Percentiles rank a stretch among this genome's conserved stretches.
phyloP scores from a whole-genome alignment of 2,888 invertebrate species.

The Choristoneura rosaceana region DNA sequence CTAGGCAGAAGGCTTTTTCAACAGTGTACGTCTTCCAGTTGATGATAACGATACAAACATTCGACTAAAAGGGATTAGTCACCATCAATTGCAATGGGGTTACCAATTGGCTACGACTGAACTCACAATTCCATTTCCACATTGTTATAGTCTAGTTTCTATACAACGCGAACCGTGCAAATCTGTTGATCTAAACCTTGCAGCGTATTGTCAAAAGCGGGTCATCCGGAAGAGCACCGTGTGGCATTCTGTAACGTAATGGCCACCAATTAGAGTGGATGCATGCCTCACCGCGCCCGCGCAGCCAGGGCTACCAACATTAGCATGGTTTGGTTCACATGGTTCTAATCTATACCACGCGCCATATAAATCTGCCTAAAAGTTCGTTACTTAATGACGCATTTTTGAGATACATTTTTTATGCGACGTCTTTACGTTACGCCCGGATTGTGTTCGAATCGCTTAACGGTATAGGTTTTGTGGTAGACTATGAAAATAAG shows the following conservation, averaged over 20 bases:
- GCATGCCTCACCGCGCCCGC: slow-evolving; percentile 49
- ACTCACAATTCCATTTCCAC: slow-evolving; percentile 2
- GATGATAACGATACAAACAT: not conserved
- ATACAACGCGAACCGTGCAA: slow-evolving; percentile 5
- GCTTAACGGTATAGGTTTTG: no score
- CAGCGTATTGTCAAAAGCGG: slow-evolving; percentile 34
- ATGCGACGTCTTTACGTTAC: no score
- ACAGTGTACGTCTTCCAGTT: no score
- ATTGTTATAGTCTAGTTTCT: not conserved
- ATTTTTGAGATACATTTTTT: no score
- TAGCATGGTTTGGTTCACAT: no score
- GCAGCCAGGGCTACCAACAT: slow-evolving; percentile 43
- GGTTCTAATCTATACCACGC: no score
- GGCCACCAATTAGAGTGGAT: slow-evolving; percentile 49
- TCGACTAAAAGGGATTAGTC: not conserved
- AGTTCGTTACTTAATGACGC: no score
- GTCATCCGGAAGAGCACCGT: slow-evolving; percentile 38
- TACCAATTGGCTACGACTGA: not conserved
- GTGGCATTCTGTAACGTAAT: slow-evolving; percentile 42
- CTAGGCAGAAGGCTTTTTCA: no score
- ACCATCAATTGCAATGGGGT: not conserved
- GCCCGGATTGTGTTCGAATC: no score
- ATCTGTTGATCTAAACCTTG: slow-evolving; percentile 28
- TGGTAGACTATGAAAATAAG: no score
- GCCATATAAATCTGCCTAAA: no score